These are phyloP conservation scores for Oedothorax gibbosus DNA, from an alignment of 1,140 invertebrate species.

Conservation along the genomic window DNA sequence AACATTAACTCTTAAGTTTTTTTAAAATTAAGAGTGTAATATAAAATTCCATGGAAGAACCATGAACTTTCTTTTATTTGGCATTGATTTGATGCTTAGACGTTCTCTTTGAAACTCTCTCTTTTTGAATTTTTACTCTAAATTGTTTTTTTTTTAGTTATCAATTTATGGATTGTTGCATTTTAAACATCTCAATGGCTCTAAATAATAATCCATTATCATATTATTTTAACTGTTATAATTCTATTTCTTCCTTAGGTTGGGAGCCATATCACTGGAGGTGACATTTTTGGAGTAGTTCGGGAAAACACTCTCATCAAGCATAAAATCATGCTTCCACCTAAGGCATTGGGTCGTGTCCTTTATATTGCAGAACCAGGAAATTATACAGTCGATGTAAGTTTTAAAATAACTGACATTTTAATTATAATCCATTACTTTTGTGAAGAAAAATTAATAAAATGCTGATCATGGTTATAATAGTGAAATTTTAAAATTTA, in stretches of 20 bases:
- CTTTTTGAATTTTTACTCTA: neutral
- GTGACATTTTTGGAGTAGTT: slow-evolving; percentile 95
- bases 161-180: neutral
- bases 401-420: slow-evolving; percentile 65
- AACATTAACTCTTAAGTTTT: too few species aligned
- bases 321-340: slow-evolving; percentile 95
- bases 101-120: too few species aligned
- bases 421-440: too few species aligned
- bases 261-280: slow-evolving; percentile 96
- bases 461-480: too few species aligned
- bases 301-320: slow-evolving; percentile 98
- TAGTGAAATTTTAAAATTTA: neutral
- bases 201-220: too few species aligned
- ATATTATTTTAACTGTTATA: slow-evolving; percentile 6
- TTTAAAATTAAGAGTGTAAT: too few species aligned
- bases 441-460: too few species aligned
- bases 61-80: too few species aligned
- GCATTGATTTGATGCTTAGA: too few species aligned
- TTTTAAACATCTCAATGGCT: too few species aligned
- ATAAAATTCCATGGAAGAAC: too few species aligned
- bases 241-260: slow-evolving; percentile 71
- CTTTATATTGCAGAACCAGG: slow-evolving; percentile 95
- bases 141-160: neutral
- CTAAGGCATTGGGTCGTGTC: slow-evolving; percentile 94
- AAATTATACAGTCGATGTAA: slow-evolving; percentile 92